Evolutionary conservation across 2,888 invertebrate genomes (phyloP).

Genomic region (Pteria penguin): DNA sequence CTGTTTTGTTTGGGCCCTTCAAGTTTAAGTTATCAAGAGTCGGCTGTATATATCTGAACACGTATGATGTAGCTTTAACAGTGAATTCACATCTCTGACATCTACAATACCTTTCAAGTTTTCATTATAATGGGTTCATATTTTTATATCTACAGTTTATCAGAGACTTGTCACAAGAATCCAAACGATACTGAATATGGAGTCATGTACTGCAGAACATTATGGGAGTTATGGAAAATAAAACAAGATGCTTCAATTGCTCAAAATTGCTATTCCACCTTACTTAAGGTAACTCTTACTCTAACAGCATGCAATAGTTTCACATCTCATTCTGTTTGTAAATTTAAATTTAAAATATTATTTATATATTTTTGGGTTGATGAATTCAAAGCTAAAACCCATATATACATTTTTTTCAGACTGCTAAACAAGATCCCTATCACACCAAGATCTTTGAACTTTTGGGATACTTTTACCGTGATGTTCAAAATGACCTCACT

Average conservation of each 20-base stretch:
- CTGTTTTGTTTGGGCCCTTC: no score
- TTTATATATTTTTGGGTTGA: not conserved
- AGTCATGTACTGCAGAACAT: conserved; percentile 56
- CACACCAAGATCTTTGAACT: conserved; percentile 87
- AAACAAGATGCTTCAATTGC: conserved; percentile 13
- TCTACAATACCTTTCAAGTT: no score
- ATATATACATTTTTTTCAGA: conserved; percentile 44
- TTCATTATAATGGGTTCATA: no score
- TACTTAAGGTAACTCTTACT: conserved; percentile 33
- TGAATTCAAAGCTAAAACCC: not conserved
- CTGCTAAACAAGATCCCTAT: conserved; percentile 86
- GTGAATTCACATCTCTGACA: no score
- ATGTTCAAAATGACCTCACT: conserved; percentile 86
- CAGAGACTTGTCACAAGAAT: no score
- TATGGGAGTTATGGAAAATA: conserved; percentile 58
- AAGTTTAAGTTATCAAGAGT: no score
- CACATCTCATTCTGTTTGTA: no score
- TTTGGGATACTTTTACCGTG: conserved; percentile 88
- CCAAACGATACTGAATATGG: conserved; percentile 40
- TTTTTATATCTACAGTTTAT: no score
- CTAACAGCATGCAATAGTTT: no score
- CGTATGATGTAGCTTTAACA: no score
- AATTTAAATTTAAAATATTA: not conserved
- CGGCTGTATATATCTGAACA: no score
- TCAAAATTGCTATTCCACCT: conserved; percentile 28